phyloP scores from a whole-genome alignment of 64 coral and sea anemone genomes.

The Dendrophyllia cribrosa region DNA sequence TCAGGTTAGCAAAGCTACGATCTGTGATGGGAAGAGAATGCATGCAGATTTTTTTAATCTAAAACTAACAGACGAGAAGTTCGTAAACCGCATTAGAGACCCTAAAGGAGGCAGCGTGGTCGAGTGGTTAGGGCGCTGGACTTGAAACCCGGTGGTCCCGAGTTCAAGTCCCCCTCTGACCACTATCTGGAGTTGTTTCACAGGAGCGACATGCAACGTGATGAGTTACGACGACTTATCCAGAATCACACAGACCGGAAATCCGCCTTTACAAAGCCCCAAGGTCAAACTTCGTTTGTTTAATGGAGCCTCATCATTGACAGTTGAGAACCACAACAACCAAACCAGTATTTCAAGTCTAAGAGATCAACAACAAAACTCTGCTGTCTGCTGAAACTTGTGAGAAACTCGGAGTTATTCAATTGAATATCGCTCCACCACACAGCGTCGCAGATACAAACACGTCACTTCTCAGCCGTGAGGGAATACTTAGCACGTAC shows the following conservation, averaged over 20 bases:
- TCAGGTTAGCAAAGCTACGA: background rate
- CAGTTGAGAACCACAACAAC: constrained; percentile 15
- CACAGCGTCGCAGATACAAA: background rate
- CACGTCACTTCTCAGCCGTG: background rate
- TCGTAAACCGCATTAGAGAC: background rate
- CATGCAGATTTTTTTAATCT: constrained; percentile 43
- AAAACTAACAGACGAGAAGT: constrained; percentile 10
- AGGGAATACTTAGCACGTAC: constrained; percentile 31
- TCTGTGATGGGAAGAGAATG: background rate
- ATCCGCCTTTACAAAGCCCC: constrained; percentile 25
- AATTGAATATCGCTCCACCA: constrained; percentile 1
- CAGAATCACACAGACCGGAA: constrained; percentile 41
- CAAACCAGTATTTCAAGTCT: constrained; percentile 46
- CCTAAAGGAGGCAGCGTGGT: too few relatives aligned
- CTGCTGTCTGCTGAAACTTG: constrained; percentile 61
- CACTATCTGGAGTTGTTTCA: too few relatives aligned
- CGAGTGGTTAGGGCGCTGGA: too few relatives aligned
- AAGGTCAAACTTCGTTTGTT: constrained; percentile 61
- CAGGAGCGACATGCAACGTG: constrained; percentile 25
- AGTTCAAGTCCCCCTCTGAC: too few relatives aligned
- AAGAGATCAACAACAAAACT: constrained; percentile 33
- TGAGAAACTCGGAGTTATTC: constrained; percentile 30
- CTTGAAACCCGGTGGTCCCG: too few relatives aligned
- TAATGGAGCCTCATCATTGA: constrained; percentile 45
- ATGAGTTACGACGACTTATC: constrained; percentile 48